These are phyloP conservation scores for Drosophila simulans DNA, from an alignment of 1,140 invertebrate species.

Conservation along the genomic window DNA sequence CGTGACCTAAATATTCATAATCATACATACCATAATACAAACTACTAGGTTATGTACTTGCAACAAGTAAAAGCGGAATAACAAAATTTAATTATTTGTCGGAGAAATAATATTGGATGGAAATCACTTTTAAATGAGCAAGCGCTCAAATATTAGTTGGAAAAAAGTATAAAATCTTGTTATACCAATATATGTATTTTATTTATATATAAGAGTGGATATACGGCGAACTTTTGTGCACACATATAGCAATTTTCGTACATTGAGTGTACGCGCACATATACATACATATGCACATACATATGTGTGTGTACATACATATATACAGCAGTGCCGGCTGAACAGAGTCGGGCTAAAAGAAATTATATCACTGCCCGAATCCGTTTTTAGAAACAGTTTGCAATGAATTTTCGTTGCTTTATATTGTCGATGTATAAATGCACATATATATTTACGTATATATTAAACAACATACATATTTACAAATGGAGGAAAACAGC, in stretches of 20 bases:
- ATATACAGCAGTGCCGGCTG: conserved; percentile 51
- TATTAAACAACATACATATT: conserved; percentile 25
- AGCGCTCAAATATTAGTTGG: conserved; percentile 34
- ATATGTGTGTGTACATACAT: conserved; percentile 3
- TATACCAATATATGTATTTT: conserved; percentile 3
- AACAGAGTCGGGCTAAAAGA: conserved; percentile 57
- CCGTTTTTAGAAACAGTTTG: conserved; percentile 69
- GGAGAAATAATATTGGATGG: conserved; percentile 6
- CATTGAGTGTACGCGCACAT: conserved; percentile 1
- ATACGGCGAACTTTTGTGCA: background rate
- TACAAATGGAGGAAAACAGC: background rate
- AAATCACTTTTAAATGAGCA: conserved; percentile 53
- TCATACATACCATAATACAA: background rate
- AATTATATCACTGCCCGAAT: conserved; percentile 75
- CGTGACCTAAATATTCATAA: background rate
- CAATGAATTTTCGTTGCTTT: conserved; percentile 42
- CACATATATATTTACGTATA: too few species aligned
- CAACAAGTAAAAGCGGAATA: conserved; percentile 46
- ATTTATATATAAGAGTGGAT: too few species aligned
- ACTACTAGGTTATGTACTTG: background rate
- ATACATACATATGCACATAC: background rate
- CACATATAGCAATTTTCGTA: background rate
- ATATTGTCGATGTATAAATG: conserved; percentile 10
- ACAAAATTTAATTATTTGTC: conserved; percentile 35
- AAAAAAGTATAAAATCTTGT: conserved; percentile 52